Conservation (phyloP, 2,113 vertebrate species). For the Orycteropus afer region DNA sequence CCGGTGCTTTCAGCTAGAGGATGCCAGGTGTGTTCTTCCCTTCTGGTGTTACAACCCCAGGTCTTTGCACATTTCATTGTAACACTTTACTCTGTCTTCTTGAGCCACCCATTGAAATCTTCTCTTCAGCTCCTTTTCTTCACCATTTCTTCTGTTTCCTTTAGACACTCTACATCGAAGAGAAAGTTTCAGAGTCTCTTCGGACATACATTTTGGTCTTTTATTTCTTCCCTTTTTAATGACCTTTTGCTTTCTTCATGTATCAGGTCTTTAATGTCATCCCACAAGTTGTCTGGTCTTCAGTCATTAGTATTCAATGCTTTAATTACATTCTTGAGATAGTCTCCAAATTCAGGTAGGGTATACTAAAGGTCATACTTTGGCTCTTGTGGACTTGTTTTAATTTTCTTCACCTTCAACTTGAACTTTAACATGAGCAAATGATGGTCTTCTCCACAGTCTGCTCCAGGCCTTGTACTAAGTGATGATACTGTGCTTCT, state of each 20-base stretch:
- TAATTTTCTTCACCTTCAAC: background rate
- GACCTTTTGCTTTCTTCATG: background rate
- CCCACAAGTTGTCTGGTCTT: background rate
- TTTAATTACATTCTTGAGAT: background rate
- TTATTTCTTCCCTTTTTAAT: background rate
- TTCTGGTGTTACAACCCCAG: background rate
- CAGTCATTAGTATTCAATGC: background rate
- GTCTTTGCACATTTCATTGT: background rate
- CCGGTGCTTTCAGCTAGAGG: too few relatives aligned
- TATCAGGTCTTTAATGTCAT: background rate
- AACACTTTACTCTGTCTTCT: background rate
- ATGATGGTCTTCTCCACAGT: background rate
- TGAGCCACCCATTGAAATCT: background rate
- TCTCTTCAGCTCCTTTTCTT: background rate
- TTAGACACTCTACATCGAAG: background rate
- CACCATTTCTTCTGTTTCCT: background rate
- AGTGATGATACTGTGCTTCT: background rate
- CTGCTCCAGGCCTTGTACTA: background rate
- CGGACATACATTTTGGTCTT: background rate
- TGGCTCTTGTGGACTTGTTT: background rate
- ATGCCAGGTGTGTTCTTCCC: too few relatives aligned
- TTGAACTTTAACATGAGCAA: background rate
- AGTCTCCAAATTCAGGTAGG: background rate
- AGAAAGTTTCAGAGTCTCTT: background rate
- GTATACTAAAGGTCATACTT: background rate